Conservation (phyloP, 2,888 invertebrate genomes). For the Bimastos eiseni region DNA sequence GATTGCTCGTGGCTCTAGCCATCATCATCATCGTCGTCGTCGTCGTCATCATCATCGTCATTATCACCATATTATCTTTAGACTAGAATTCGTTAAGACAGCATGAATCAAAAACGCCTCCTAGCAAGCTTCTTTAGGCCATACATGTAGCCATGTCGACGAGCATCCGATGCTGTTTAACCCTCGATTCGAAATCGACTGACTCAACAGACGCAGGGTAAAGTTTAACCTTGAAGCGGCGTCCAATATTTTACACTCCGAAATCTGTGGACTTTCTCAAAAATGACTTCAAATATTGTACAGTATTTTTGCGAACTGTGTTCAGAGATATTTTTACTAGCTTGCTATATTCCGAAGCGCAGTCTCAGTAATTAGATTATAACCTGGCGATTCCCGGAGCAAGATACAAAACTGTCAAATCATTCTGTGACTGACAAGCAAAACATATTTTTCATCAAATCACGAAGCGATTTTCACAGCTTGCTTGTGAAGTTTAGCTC, state of each 20-base stretch:
- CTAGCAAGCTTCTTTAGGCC: too few species aligned
- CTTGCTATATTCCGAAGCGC: neutral
- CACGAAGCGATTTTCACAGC: neutral
- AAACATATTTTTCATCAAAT: neutral
- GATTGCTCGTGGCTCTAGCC: neutral
- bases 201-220: neutral
- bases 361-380: neutral
- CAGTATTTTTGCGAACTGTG: neutral
- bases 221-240: neutral
- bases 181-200: neutral
- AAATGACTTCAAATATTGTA: neutral
- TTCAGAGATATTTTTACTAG: neutral
- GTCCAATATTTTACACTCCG: slow-evolving; percentile 1
- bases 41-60: slow-evolving; percentile 8
- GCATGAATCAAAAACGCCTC: neutral
- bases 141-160: too few species aligned
- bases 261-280: neutral
- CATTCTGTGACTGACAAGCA: neutral
- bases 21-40: slow-evolving; percentile 10
- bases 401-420: neutral
- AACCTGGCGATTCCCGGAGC: neutral
- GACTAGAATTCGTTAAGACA: neutral
- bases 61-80: neutral
- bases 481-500: neutral
- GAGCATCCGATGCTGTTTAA: neutral